Evolutionary conservation across 2,113 vertebrate species (phyloP).

Genomic region (Circaetus cinerascens): DNA sequence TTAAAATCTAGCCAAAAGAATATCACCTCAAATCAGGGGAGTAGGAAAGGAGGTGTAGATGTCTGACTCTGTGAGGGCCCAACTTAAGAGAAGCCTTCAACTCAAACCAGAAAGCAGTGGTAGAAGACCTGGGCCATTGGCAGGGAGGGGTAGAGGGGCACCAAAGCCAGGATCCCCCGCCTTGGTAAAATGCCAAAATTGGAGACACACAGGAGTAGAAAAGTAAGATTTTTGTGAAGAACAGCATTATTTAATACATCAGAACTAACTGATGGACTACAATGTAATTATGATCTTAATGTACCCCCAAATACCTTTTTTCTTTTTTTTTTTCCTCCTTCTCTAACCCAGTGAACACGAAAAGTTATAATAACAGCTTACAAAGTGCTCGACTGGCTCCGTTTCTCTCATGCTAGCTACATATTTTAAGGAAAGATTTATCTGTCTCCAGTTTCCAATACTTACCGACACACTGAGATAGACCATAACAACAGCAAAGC

Average conservation of each 20-base stretch:
- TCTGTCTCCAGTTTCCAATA: background rate
- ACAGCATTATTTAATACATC: background rate
- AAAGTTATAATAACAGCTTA: background rate
- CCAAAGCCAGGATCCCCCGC: background rate
- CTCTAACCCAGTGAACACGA: background rate
- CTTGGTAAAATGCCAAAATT: background rate
- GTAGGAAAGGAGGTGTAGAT: background rate
- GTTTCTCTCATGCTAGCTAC: background rate
- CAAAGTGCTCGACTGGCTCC: background rate
- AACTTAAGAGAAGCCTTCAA: background rate
- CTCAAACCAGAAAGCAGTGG: background rate
- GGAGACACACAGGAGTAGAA: background rate
- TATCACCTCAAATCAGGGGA: background rate
- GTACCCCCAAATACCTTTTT: background rate
- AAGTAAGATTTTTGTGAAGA: background rate
- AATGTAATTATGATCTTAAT: background rate
- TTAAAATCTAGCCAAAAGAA: background rate
- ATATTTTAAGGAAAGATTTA: background rate
- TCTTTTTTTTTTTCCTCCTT: too few species aligned
- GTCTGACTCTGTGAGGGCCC: background rate
- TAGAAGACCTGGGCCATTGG: background rate
- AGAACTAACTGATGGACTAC: background rate
- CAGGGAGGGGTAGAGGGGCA: accelerated
- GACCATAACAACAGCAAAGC: background rate
- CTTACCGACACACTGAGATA: background rate